Evolutionary conservation across 2,797 vertebrate species (phyloP).

Genomic region (Sebastiscus albofasciatus): DNA sequence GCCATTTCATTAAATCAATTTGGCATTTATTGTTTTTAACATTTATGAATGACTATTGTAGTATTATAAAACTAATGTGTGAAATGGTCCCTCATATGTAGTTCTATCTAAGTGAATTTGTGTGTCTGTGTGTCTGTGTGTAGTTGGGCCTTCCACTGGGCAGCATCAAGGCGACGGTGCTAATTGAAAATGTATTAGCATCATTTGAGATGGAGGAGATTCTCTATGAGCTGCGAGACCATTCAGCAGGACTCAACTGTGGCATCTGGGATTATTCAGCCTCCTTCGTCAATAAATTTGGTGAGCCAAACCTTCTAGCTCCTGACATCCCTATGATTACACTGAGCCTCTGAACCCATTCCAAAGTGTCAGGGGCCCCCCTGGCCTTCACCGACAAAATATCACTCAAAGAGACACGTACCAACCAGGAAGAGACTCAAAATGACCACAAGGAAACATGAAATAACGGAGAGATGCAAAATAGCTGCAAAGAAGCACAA

Average conservation of each 20-base stretch:
- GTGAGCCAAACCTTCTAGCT: constrained; percentile 55
- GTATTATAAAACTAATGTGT: too few species aligned
- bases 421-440: too few species aligned
- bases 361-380: too few species aligned
- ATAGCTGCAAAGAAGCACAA: too few species aligned
- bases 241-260: constrained; percentile 88
- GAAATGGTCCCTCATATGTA: background rate
- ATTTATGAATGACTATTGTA: background rate
- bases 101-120: background rate
- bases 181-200: constrained; percentile 86
- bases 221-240: constrained; percentile 83
- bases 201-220: constrained; percentile 90
- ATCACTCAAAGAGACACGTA: too few species aligned
- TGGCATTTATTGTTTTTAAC: background rate
- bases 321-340: background rate
- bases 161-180: constrained; percentile 84
- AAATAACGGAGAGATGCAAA: too few species aligned
- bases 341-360: background rate
- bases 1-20: background rate
- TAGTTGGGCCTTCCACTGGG: constrained; percentile 82
- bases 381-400: too few species aligned
- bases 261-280: constrained; percentile 90
- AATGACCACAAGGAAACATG: too few species aligned
- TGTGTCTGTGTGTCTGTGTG: constrained; percentile 28
- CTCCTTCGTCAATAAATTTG: constrained; percentile 87